A percentile compares a stretch with the other conserved stretches of the same genome.
Conservation (phyloP, 2,113 vertebrate genomes). For the Microcebus lehilahytsara region DNA sequence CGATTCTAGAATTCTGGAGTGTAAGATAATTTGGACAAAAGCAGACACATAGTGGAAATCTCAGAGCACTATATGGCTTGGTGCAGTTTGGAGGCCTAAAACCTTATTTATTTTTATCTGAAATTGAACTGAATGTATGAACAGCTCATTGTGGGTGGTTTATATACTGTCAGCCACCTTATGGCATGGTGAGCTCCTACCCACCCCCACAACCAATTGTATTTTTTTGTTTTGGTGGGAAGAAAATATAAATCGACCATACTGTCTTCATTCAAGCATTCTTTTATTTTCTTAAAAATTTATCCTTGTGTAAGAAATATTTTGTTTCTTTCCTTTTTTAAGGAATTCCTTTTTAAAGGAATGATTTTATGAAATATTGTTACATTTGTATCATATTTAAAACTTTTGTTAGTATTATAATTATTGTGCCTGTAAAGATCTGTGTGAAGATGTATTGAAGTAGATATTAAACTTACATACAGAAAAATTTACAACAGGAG, state of each 20-base stretch:
- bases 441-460: not conserved
- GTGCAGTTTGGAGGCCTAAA: not conserved
- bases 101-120: not conserved
- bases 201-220: not conserved
- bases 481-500: not conserved
- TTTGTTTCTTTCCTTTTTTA: slow-evolving; percentile 2
- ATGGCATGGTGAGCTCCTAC: not conserved
- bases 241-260: not conserved
- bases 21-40: slow-evolving; percentile 22
- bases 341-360: not conserved
- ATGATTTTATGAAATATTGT: not conserved
- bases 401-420: not conserved
- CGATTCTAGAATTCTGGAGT: slow-evolving; percentile 31
- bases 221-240: not conserved
- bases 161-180: not conserved
- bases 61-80: not conserved
- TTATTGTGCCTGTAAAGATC: not conserved
- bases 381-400: not conserved
- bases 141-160: not conserved
- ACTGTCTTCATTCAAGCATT: not conserved
- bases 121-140: not conserved
- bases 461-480: not conserved
- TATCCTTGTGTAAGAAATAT: not conserved
- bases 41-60: not conserved
- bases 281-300: not conserved